These are phyloP conservation scores for Zaprionus kolodkinae DNA, from an alignment of 1,140 invertebrate genomes.

Conservation along the genomic window DNA sequence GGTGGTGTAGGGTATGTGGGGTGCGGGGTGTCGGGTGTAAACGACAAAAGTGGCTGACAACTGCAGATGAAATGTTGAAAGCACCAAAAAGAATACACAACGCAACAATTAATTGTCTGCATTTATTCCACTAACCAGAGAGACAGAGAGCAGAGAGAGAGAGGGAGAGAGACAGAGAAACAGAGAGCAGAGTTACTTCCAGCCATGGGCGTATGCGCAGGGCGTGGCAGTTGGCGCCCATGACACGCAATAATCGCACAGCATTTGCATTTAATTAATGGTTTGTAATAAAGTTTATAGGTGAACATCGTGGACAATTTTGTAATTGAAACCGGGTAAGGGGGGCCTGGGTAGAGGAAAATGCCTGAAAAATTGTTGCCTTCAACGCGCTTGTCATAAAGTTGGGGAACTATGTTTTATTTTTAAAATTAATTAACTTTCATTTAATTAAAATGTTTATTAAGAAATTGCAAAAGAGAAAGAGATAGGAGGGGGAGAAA, in stretches of 20 bases:
- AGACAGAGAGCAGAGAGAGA: conserved; percentile 5
- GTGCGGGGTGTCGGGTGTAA: background rate
- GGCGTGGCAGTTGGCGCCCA: conserved; percentile 52
- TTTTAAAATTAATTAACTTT: conserved; percentile 64
- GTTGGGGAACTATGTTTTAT: conserved; percentile 41
- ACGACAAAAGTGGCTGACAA: conserved; percentile 74
- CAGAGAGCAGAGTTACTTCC: conserved; percentile 20
- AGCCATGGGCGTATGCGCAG: conserved; percentile 16
- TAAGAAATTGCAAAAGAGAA: conserved; percentile 51
- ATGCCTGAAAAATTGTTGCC: conserved; percentile 7
- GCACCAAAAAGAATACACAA: conserved; percentile 76
- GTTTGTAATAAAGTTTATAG: conserved; percentile 44
- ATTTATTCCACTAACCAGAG: conserved; percentile 28
- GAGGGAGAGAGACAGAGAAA: too few relatives aligned
- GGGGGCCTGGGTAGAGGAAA: background rate
- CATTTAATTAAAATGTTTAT: conserved; percentile 73
- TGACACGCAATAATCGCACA: conserved; percentile 75
- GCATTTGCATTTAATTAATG: conserved; percentile 79
- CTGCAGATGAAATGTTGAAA: conserved; percentile 82
- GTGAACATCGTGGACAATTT: conserved; percentile 58
- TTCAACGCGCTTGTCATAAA: conserved; percentile 50
- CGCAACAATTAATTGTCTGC: conserved; percentile 79
- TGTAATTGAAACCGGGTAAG: conserved; percentile 68
- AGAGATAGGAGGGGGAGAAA: conserved; percentile 6
- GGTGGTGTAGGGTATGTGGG: background rate